Evolutionary conservation across 1,140 invertebrate genomes (phyloP), one percentile per base, ranked within the genome.

Genomic region (Artemia franciscana): DNA sequence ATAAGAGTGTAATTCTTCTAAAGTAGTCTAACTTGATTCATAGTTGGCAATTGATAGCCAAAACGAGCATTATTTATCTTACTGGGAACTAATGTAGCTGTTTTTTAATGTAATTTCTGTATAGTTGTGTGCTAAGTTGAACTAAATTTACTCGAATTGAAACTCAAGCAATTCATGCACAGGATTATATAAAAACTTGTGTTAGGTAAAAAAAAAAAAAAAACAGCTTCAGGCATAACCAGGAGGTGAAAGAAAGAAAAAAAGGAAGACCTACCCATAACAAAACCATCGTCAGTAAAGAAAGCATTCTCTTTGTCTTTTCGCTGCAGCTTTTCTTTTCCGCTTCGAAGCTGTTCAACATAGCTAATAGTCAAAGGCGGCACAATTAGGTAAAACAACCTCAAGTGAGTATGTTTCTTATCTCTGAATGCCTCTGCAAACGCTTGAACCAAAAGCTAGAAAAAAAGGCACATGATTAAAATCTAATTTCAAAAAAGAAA

Each of bases 271-370:
- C 73, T 71, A 82, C 93, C 94, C 80, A 99, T 90, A 24, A 91
- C 86, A 77, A 99, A 98, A 28, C 95, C 95, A 76, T 98, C 95
- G 75, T 98, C 93, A 5, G 90, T 93, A 73, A 98, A 98, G 3
- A 88, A 81, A 62, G 88, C 85, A 24, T 85, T 86, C 15, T 79
- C 73, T 71, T 85, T 85, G 68, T 90, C 89, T 69, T 90, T 91
- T 65, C 79, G 79, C 58, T 83, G 83, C 73, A 98, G 82, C 71
- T 91, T 89, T 67, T 97, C 90, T 72, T 97, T 96, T 67, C 86
- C 87, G 21, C 83, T 80, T 59, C 97, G 82, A 24, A 89, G 84
- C 71, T 97, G 84, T 70, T 98, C 91, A 12, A 98, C 82, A 76
- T 86, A 97, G 73, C 96, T 98, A 60, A 98, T 77, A 3, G 89